Base-by-base conservation (phyloP, 2,797 vertebrate genomes). In the Lateolabrax maculatus region DNA sequence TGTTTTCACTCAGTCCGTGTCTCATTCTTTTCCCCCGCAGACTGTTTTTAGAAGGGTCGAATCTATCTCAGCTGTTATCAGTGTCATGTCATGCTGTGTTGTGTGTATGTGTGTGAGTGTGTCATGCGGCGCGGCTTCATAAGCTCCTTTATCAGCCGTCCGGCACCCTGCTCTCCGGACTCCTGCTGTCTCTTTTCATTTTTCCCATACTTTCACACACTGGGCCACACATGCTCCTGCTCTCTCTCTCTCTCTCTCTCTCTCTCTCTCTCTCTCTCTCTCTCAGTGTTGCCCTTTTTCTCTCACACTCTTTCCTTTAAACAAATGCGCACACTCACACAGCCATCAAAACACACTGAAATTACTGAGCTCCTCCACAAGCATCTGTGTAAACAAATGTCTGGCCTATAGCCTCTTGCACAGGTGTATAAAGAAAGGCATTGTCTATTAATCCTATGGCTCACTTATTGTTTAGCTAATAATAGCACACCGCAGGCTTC, bases 11-110 rank as follows among this genome's bases (percentile, higher is more conserved):
- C 63, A 36, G 34, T 5, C 64, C 3, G 9, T 0, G 15, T 36
- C 51, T 41, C 81, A 13, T 64, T 65, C 66, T 36, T 21, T 29
- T 3, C 46, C 49, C 65, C 52, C 9, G 41, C 60, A 8, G 65
- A 80, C 84, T 92, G 82, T 89, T 87, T 92, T 90, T 93, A 91
- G 90, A 89, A 74, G 68, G 82, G 86, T 90, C 83, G 73, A 66
- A 83, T 92, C 79, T 89, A 87, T 91, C 89, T 88, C 75, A 69
- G 89, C 87, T 92, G 87, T 92, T 93, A 93, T 93, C 92, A 80
- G 88, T 84, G 85, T 86, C 82, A 27, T 75, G 91, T 91, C 89
- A 77, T 64, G 84, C 87, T 88, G 86, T 46, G 84, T 52, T 83
- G 84, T 84, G 81, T 78, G 78, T 63, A 18, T 84, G 66, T 83